These are phyloP conservation scores for Periophthalmus magnuspinnatus DNA, from an alignment of 2,797 vertebrate genomes.

Conservation along the genomic window DNA sequence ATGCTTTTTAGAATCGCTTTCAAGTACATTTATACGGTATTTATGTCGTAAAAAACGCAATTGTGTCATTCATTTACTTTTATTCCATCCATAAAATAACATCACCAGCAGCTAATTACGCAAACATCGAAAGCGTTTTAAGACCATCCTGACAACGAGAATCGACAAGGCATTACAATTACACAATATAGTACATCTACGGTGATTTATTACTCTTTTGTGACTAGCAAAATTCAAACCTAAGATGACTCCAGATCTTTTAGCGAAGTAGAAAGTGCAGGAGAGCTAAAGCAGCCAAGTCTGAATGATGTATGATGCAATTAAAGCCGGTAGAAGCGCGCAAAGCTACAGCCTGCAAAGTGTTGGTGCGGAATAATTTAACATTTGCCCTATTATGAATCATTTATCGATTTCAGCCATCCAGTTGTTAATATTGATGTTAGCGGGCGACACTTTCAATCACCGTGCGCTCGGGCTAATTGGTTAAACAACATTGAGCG, in stretches of 20 bases:
- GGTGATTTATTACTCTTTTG: background rate
- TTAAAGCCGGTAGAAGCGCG: constrained; percentile 26
- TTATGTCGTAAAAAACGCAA: background rate
- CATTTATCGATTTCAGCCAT: constrained; percentile 43
- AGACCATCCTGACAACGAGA: background rate
- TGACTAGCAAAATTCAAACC: background rate
- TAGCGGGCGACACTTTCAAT: constrained; percentile 41
- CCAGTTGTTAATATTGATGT: constrained; percentile 30
- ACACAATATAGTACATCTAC: background rate
- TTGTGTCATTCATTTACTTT: background rate
- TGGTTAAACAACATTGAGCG: constrained; percentile 37
- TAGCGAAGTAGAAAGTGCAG: background rate
- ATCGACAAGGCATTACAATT: background rate
- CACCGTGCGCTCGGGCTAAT: constrained; percentile 32
- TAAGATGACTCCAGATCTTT: background rate
- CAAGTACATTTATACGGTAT: background rate
- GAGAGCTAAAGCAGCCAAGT: constrained; percentile 15
- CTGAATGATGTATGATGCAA: constrained; percentile 46
- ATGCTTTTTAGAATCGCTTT: background rate
- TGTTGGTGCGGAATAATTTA: constrained; percentile 49
- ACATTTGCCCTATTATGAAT: constrained; percentile 40
- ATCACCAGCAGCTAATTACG: background rate
- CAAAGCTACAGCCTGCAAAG: constrained; percentile 27
- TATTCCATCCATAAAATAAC: background rate
- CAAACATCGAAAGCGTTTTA: background rate